Percentiles rank a stretch among this genome's conserved stretches.
phyloP scores from a whole-genome alignment of 2,797 vertebrate species.

The Chrysocyon brachyurus region DNA sequence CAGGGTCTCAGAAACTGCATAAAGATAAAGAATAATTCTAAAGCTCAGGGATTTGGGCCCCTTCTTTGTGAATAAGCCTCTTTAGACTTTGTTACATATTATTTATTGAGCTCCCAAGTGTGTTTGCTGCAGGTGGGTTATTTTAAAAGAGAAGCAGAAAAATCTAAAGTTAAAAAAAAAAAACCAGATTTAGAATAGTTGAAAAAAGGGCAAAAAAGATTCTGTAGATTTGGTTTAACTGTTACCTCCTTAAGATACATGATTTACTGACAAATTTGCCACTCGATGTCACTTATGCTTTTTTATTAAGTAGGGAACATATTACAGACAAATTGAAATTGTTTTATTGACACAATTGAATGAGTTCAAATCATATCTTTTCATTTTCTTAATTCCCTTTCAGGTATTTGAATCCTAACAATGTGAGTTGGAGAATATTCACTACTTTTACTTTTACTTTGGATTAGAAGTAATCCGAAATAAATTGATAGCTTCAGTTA shows the following conservation, averaged over 20 bases:
- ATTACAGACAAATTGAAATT: neutral
- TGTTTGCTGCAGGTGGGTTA: neutral
- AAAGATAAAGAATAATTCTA: slow-evolving; percentile 29
- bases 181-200: neutral
- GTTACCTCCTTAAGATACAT: neutral
- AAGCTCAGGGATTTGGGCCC: neutral
- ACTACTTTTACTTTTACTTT: slow-evolving; percentile 11
- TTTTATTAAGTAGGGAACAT: neutral
- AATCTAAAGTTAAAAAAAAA: neutral
- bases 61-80: neutral
- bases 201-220: slow-evolving; percentile 1
- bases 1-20: neutral
- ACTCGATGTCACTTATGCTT: neutral
- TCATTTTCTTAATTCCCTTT: slow-evolving; percentile 35
- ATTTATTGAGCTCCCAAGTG: neutral
- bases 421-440: neutral
- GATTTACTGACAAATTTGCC: neutral
- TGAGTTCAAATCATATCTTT: neutral
- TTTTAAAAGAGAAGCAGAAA: slow-evolving; percentile 27
- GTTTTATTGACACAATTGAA: slow-evolving; percentile 12
- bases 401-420: neutral
- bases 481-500: neutral
- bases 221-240: neutral
- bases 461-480: neutral
- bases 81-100: neutral